Evolutionary conservation across 1,140 invertebrate genomes (phyloP).

Genomic region (Drosophila murphyi): DNA sequence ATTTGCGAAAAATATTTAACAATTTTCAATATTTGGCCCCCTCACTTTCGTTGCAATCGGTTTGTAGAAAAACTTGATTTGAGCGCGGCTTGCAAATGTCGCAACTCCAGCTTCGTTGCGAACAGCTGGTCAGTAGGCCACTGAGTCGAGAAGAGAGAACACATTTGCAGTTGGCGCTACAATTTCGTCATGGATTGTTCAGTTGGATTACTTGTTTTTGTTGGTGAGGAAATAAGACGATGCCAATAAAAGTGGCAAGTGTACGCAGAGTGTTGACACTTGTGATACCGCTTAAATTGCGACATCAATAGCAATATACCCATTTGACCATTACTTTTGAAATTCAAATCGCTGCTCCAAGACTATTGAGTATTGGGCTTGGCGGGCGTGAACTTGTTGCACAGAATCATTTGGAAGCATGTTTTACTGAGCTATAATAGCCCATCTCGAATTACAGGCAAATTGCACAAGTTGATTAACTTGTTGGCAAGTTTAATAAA

Average conservation of each 20-base stretch:
- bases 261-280: constrained; percentile 50
- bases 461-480: background rate
- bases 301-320: constrained; percentile 34
- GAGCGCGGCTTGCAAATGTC: constrained; percentile 58
- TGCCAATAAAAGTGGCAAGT: constrained; percentile 43
- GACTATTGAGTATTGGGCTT: background rate
- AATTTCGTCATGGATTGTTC: constrained; percentile 65
- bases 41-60: constrained; percentile 52
- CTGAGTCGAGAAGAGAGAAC: constrained; percentile 29
- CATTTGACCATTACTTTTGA: constrained; percentile 28
- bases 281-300: constrained; percentile 37
- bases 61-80: constrained; percentile 71
- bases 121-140: constrained; percentile 44
- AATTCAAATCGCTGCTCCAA: constrained; percentile 16
- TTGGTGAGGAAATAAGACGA: constrained; percentile 49
- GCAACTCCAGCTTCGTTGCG: constrained; percentile 38
- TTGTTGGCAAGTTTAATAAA: background rate
- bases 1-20: constrained; percentile 42
- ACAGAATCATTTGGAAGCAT: background rate
- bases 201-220: constrained; percentile 24
- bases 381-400: constrained; percentile 37
- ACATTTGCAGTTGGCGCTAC: constrained; percentile 37
- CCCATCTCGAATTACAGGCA: background rate
- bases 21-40: constrained; percentile 60
- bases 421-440: background rate